These are phyloP conservation scores for Drosophila melanogaster DNA, from an alignment of 1,140 invertebrate species.

Conservation along the genomic window DNA sequence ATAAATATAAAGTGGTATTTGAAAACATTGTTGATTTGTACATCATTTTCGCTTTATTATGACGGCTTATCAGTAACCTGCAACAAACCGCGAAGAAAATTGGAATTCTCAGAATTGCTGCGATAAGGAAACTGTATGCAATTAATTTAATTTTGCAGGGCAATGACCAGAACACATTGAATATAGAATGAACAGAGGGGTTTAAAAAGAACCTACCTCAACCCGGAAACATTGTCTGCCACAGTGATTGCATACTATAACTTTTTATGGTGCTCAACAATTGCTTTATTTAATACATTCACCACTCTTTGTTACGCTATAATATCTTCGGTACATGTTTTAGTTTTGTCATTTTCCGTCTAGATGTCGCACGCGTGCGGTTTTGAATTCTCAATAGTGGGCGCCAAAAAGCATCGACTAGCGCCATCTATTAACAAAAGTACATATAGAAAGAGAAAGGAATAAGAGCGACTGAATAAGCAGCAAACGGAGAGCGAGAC, in stretches of 20 bases:
- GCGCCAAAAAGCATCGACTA: not conserved
- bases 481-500: not conserved
- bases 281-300: too few species aligned
- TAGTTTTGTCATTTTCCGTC: not conserved
- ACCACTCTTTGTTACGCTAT: not conserved
- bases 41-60: too few species aligned
- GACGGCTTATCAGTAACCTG: not conserved
- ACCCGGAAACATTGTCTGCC: not conserved
- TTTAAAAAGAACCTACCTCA: not conserved
- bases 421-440: not conserved
- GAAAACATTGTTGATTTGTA: too few species aligned
- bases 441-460: not conserved
- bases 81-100: not conserved
- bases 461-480: not conserved
- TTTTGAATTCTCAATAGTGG: conserved; percentile 14
- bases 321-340: not conserved
- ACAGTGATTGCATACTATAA: too few species aligned
- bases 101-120: not conserved
- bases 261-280: too few species aligned
- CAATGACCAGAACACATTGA: not conserved
- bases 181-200: too few species aligned
- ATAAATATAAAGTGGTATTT: not conserved
- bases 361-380: not conserved
- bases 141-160: not conserved
- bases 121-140: not conserved